Evolutionary conservation across 2,797 vertebrate species (phyloP).

Genomic region (Bothrops alternatus): DNA sequence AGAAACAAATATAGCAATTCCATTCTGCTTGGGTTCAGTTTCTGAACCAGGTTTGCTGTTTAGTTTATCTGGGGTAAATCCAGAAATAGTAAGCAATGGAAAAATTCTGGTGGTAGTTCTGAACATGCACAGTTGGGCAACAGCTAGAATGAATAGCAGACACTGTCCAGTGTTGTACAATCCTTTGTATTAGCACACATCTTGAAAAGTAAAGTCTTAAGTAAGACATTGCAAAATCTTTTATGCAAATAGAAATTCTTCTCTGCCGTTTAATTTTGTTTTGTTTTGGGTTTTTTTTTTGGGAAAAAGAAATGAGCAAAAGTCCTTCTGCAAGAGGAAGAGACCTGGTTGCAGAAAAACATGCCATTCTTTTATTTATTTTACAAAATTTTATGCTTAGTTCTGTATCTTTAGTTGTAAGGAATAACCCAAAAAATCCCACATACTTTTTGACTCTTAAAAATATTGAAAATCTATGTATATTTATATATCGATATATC

Average conservation of each 20-base stretch:
- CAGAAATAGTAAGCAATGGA: neutral
- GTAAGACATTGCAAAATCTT: neutral
- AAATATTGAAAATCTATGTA: neutral
- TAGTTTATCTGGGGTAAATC: neutral
- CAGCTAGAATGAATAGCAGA: neutral
- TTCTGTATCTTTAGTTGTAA: neutral
- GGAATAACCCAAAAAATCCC: neutral
- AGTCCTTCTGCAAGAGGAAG: neutral
- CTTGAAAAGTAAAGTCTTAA: neutral
- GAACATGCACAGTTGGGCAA: neutral
- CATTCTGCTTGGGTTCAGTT: neutral
- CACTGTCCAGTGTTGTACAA: neutral
- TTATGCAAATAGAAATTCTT: neutral
- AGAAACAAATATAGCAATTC: neutral
- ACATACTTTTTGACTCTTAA: neutral
- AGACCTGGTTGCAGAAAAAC: neutral
- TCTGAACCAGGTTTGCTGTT: neutral
- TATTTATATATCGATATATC: neutral
- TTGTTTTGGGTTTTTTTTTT: neutral
- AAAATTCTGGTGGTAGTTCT: neutral
- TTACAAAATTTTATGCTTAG: neutral
- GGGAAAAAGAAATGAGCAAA: neutral
- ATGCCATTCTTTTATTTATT: neutral
- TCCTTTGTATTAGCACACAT: neutral
- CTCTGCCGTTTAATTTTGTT: neutral